Percentiles rank a stretch among this genome's conserved stretches.
Evolutionary conservation across 2,888 invertebrate species (phyloP).

Genomic region (Eueremaeus valkanovi): DNA sequence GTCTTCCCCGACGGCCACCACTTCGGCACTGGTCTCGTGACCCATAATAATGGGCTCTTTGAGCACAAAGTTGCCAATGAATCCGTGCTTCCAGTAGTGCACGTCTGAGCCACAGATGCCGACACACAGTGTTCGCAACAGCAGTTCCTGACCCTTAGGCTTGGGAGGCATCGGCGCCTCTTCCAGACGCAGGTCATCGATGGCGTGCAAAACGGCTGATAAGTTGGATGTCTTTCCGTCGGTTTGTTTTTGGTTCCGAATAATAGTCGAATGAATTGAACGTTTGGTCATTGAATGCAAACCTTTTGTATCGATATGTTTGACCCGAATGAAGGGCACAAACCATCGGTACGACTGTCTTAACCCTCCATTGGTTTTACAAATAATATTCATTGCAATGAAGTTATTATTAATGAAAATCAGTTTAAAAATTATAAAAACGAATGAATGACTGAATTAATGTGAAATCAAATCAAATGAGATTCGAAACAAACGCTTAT

Average conservation of each 20-base stretch:
- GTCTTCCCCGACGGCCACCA: slow-evolving; percentile 64
- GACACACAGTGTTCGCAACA: slow-evolving; percentile 55
- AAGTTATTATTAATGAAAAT: no score
- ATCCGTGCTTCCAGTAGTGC: slow-evolving; percentile 78
- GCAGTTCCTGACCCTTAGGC: slow-evolving; percentile 43
- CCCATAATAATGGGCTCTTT: slow-evolving; percentile 88
- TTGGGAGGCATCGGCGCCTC: slow-evolving; percentile 37
- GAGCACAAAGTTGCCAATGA: slow-evolving; percentile 80
- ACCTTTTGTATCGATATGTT: no score
- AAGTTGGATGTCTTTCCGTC: slow-evolving; percentile 46
- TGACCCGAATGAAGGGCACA: no score
- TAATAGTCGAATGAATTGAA: background rate
- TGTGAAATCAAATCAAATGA: no score
- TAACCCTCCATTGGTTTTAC: no score
- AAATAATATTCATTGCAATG: no score
- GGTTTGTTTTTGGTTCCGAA: no score
- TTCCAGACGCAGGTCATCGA: slow-evolving; percentile 49
- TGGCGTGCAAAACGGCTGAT: slow-evolving; percentile 50
- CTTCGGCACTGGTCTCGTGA: slow-evolving; percentile 70
- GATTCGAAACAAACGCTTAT: no score
- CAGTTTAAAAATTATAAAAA: no score
- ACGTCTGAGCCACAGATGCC: slow-evolving; percentile 96
- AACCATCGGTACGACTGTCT: no score
- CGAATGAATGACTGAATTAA: no score
- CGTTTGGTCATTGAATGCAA: background rate